Conservation (phyloP, 2,888 invertebrate genomes). For the Anaspis maculata region DNA sequence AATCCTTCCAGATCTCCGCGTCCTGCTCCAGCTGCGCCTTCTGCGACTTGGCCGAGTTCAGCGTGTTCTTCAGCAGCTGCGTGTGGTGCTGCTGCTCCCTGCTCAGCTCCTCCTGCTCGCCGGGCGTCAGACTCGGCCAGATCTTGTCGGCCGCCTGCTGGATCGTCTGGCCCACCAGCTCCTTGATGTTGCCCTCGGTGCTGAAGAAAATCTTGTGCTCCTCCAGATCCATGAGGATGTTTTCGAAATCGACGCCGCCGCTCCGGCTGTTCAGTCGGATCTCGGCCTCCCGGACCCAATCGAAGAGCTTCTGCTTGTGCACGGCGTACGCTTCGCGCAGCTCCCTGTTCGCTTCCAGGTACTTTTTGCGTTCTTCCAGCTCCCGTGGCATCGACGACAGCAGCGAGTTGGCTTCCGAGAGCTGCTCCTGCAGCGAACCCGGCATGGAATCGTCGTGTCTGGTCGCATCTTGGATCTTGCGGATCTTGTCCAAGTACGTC, state of each 20-base stretch:
- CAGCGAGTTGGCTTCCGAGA: constrained; percentile 75
- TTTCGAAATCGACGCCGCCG: constrained; percentile 83
- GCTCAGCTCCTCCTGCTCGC: constrained; percentile 77
- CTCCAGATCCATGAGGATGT: constrained; percentile 71
- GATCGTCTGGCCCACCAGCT: constrained; percentile 71
- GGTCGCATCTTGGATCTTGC: constrained; percentile 60
- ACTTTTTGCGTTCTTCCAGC: constrained; percentile 71
- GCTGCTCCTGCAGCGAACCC: constrained; percentile 69
- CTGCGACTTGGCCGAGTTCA: constrained; percentile 75
- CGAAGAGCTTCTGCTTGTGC: constrained; percentile 67
- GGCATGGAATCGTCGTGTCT: constrained; percentile 73
- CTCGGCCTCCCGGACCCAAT: constrained; percentile 79
- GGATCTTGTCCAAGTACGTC: constrained; percentile 52
- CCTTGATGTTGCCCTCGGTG: constrained; percentile 67
- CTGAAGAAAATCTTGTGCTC: constrained; percentile 83
- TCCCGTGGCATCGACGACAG: constrained; percentile 71
- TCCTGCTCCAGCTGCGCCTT: constrained; percentile 74
- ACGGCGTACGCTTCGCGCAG: constrained; percentile 69
- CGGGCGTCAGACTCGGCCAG: constrained; percentile 73
- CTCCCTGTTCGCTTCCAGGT: constrained; percentile 68
- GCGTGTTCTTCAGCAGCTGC: constrained; percentile 70
- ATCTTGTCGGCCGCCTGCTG: constrained; percentile 81
- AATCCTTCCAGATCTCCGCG: constrained; percentile 78
- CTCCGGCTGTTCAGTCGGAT: constrained; percentile 67
- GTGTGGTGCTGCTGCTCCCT: constrained; percentile 74